Evolutionary conservation across 2,797 vertebrate species (phyloP), one percentile per base, ranked within the genome.

Genomic region (Melopsittacus undulatus): DNA sequence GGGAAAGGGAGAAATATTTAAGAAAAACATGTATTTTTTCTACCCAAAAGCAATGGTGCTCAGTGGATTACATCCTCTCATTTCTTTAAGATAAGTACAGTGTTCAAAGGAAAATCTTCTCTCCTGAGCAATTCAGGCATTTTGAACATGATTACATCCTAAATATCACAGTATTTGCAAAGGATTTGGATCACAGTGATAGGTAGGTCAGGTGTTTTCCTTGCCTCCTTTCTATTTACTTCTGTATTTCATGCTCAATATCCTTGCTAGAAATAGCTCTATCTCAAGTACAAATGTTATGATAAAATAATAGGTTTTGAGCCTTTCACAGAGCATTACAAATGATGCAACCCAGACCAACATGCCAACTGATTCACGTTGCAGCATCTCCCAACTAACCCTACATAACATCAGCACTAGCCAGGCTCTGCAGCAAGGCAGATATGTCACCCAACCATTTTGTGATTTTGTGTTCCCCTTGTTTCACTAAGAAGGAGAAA

Each of bases 201-300:
- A 89, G 73, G 77, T 74, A 38, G 32, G 75, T 61, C 78, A 83
- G 68, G 72, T 92, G 72, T 88, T 90, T 94, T 94, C 83, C 78
- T 80, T 74, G 90, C 59, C 66, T 80, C 83, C 54, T 90, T 94
- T 92, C 92, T 90, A 64, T 91, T 95, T 95, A 87, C 84, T 89
- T 77, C 70, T 89, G 59, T 90, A 86, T 95, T 96, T 94, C 46
- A 89, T 56, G 67, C 77, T 85, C 75, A 57, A 45, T 87, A 87
- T 51, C 66, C 62, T 48, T 26, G 46, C 72, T 84, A 81, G 75
- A 91, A 94, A 92, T 84, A 95, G 73, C 84, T 95, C 80, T 91
- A 92, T 87, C 95, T 92, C n/a, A 90, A 93, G 87, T 54, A 77
- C 83, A 96, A 94, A 95, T 59, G 79, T 92, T 91, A 79, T n/a